Conservation (phyloP, 2,797 vertebrate genomes). For the Microcaecilia unicolor region DNA sequence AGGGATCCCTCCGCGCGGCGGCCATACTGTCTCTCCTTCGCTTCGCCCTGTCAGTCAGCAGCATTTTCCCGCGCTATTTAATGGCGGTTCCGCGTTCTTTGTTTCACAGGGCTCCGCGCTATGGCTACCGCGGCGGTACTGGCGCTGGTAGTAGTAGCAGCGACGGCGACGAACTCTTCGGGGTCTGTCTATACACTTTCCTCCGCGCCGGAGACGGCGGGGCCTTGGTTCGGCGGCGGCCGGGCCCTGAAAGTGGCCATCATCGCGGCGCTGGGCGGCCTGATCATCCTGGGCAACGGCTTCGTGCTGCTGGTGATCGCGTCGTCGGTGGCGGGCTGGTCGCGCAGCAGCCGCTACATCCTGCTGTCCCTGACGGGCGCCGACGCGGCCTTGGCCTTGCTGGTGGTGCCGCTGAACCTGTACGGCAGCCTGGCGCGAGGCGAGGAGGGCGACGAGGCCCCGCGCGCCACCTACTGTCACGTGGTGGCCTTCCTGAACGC, state of each 20-base stretch:
- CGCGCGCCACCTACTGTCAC: constrained; percentile 44
- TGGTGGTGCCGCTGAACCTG: constrained; percentile 72
- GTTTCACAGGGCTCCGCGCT: no score
- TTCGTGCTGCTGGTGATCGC: constrained; percentile 64
- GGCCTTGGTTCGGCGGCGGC: background rate
- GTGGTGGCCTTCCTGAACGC: constrained; percentile 66
- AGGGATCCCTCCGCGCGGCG: no score
- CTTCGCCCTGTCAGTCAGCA: no score
- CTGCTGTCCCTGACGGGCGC: constrained; percentile 67
- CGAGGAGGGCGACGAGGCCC: constrained; percentile 30
- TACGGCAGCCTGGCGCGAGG: constrained; percentile 57
- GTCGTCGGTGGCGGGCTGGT: constrained; percentile 74
- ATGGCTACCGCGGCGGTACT: no score
- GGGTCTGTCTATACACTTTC: no score
- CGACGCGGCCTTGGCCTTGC: constrained; percentile 63
- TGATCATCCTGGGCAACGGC: constrained; percentile 67
- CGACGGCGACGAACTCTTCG: fast-evolving
- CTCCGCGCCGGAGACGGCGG: no score
- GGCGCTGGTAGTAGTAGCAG: no score
- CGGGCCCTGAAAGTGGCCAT: constrained; percentile 54
- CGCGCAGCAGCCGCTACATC: constrained; percentile 64
- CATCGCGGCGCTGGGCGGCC: constrained; percentile 54
- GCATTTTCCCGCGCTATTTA: no score
- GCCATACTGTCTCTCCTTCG: no score
- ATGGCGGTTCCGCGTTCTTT: no score